Conservation (phyloP, 2,888 invertebrate species). For the Diplolepis rosae region DNA sequence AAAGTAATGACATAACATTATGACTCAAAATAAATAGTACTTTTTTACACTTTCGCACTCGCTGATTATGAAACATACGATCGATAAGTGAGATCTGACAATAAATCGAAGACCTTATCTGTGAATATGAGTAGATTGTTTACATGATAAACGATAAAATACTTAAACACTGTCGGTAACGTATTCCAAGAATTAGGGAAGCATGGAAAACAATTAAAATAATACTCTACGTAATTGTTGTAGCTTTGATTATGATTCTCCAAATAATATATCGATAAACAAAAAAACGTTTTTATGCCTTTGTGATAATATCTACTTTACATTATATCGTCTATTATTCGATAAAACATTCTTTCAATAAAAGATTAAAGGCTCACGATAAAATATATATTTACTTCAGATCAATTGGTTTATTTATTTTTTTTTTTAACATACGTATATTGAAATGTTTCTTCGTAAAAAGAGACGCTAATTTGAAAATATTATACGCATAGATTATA, state of each 20-base stretch:
- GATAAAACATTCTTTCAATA: background rate
- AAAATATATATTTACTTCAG: too few relatives aligned
- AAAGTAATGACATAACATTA: background rate
- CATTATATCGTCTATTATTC: background rate
- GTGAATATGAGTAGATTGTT: background rate
- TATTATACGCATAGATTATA: background rate
- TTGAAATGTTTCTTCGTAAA: too few relatives aligned
- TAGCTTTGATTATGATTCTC: background rate
- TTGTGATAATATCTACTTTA: too few relatives aligned
- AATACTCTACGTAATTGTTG: background rate
- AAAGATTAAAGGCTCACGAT: too few relatives aligned
- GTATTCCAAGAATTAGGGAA: background rate
- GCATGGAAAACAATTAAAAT: background rate
- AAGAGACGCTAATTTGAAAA: too few relatives aligned
- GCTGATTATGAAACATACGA: background rate
- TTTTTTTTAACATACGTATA: too few relatives aligned
- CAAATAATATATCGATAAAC: background rate
- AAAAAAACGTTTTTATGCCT: too few relatives aligned
- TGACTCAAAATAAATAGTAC: background rate
- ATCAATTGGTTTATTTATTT: too few relatives aligned
- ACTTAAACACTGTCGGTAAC: background rate
- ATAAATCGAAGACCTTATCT: background rate
- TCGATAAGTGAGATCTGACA: background rate
- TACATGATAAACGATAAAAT: background rate
- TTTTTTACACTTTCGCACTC: background rate